Base-by-base conservation (phyloP, 2,797 vertebrate genomes). In the Novumbra hubbsi region DNA sequence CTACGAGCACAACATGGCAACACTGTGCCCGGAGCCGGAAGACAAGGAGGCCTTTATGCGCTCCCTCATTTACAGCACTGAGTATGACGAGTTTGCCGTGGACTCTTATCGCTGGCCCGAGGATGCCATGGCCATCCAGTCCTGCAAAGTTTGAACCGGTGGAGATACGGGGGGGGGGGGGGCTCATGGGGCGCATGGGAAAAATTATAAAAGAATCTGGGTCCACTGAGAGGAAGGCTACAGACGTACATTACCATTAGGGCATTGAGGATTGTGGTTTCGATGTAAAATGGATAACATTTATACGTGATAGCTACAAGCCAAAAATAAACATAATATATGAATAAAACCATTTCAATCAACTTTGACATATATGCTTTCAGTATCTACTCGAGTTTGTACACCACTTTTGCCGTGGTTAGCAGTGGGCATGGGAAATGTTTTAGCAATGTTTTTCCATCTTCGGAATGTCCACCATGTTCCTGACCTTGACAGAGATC, bases 21-120 rank as follows among this genome's bases (percentile, higher is more conserved):
- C 93, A 2, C 89, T 94, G 81, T 91, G 84, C 12, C 98, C 98
- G 0, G 96, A 98, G 86, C 97, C 98, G 1, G 81, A 89, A 48
- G 90, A 98, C 90, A 97, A 98, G 77, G 93, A 94, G 73, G 94
- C 91, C 0, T 93, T 95, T 45, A 81, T 99, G 76, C 87, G 80
- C 71, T 95, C 96, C 0, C 93, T 95, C 55, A 83, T 94, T 78
- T 99, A 96, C 71, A 94, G 84, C 72, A 95, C 94, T 0, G 92
- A 96, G 28, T 99, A 99, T 38, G 95, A 94, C 3, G 91, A 94
- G 81, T 95, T 98, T 65, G 81, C 89, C 17, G 91, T 94, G 19
- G 96, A 98, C 83, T 92, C 95, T 11, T 97, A 96, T 65, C 38
- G 86, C 76, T 98, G 97, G 97, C 97, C 97, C 0, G 87, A 94